Percentiles rank a stretch among this genome's conserved stretches.
These are phyloP conservation scores for Amniataba percoides DNA, from an alignment of 2,797 vertebrate species.

Conservation along the genomic window DNA sequence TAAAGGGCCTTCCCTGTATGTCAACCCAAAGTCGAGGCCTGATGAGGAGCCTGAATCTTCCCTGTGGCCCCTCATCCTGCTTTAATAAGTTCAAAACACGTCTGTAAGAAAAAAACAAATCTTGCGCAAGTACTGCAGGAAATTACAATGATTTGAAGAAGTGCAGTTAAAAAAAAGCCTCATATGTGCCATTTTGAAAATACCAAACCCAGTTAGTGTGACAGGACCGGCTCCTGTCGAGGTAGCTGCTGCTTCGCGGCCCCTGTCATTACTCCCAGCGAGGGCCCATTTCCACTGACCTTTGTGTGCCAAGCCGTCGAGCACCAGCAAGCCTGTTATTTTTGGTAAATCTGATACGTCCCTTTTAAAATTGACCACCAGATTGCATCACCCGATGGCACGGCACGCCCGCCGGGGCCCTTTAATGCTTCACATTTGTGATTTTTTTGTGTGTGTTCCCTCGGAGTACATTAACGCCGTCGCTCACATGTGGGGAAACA, in stretches of 20 bases:
- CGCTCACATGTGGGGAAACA: constrained; percentile 31
- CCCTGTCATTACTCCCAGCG: constrained; percentile 18
- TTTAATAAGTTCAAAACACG: constrained; percentile 14
- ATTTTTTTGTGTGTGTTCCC: constrained; percentile 1
- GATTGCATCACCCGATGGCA: not conserved
- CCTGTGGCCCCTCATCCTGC: not conserved
- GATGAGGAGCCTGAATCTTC: not conserved
- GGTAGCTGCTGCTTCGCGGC: constrained; percentile 12
- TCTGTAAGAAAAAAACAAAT: not conserved
- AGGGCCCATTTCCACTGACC: constrained; percentile 12
- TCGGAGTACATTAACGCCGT: constrained; percentile 11
- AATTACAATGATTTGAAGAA: constrained; percentile 25
- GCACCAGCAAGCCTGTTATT: constrained; percentile 3
- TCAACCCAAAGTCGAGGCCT: not conserved
- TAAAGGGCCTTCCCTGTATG: not conserved
- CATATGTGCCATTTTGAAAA: constrained; percentile 3
- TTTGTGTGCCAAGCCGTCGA: not conserved
- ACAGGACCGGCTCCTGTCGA: constrained; percentile 7
- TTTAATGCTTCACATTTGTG: not conserved
- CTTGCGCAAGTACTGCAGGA: constrained; percentile 28
- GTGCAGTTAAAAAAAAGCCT: not conserved
- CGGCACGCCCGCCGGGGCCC: not conserved
- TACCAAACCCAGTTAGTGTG: not conserved
- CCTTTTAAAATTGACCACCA: not conserved
- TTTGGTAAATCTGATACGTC: not conserved